These are phyloP conservation scores for Rhizomys pruinosus DNA, from an alignment of 2,113 vertebrate genomes.

Conservation along the genomic window DNA sequence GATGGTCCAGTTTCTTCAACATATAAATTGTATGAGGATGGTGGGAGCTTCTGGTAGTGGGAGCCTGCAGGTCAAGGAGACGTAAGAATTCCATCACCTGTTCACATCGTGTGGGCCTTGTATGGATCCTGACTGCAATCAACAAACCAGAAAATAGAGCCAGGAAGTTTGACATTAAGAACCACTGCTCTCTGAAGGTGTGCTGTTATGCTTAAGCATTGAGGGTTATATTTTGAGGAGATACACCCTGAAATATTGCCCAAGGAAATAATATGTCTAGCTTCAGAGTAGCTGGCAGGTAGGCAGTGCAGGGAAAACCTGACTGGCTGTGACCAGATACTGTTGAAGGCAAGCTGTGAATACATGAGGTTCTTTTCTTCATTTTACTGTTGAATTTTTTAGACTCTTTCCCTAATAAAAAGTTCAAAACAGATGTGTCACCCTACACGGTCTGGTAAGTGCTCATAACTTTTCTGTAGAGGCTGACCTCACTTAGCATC, in stretches of 20 bases:
- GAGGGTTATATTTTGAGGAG: slow-evolving; percentile 20
- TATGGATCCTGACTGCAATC: neutral
- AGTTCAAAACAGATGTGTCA: neutral
- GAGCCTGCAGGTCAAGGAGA: neutral
- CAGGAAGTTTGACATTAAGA: neutral
- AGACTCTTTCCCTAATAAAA: slow-evolving; percentile 24
- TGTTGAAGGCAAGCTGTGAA: neutral
- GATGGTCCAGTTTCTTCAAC: neutral
- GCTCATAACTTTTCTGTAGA: neutral
- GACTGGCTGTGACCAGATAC: neutral
- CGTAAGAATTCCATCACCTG: neutral
- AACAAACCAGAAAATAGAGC: neutral
- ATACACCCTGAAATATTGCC: slow-evolving; percentile 17
- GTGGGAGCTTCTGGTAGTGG: no score
- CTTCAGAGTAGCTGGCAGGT: neutral
- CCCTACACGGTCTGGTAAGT: neutral
- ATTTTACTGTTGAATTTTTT: neutral
- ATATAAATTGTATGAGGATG: neutral
- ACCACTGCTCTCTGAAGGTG: no score
- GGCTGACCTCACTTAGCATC: neutral
- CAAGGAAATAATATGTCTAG: neutral
- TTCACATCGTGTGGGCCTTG: neutral
- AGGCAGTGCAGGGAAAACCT: neutral
- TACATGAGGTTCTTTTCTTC: neutral
- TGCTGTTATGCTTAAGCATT: neutral